Percentiles rank a stretch among this genome's conserved stretches.
Evolutionary conservation across 2,797 vertebrate species (phyloP).

Genomic region (Cephalopachus bancanus): DNA sequence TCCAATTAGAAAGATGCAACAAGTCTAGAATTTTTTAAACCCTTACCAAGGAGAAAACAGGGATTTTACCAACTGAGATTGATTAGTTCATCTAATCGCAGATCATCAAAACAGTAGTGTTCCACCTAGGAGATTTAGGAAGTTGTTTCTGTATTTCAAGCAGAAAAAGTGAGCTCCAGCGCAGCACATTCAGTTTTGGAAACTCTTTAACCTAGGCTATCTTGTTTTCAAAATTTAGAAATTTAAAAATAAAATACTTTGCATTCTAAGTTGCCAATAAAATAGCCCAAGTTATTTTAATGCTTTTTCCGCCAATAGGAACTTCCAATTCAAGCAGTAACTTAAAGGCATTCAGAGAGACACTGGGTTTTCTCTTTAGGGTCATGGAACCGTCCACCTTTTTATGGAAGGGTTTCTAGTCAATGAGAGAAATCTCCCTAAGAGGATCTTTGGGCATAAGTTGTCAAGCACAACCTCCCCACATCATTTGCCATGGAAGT

Average conservation of each 20-base stretch:
- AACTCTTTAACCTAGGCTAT: not conserved
- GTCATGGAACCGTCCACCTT: not conserved
- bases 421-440: not conserved
- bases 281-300: constrained; percentile 79
- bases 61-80: not conserved
- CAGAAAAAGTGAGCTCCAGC: not conserved
- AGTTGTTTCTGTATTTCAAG: not conserved
- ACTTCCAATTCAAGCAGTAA: not conserved
- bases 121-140: not conserved
- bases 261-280: constrained; percentile 81
- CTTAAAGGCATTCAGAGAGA: not conserved
- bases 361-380: not conserved
- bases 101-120: not conserved
- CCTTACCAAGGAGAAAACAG: not conserved
- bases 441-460: constrained; percentile 68
- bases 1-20: not conserved
- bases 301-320: constrained; percentile 46
- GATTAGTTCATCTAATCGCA: not conserved
- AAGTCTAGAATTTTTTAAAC: not conserved
- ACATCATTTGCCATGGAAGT: not conserved
- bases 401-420: constrained; percentile 9
- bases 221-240: constrained; percentile 71
- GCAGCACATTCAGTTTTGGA: not conserved
- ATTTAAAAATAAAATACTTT: constrained; percentile 74
- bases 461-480: constrained; percentile 35